Conservation (phyloP, 1,140 invertebrate species). For the Cotesia glomerata region DNA sequence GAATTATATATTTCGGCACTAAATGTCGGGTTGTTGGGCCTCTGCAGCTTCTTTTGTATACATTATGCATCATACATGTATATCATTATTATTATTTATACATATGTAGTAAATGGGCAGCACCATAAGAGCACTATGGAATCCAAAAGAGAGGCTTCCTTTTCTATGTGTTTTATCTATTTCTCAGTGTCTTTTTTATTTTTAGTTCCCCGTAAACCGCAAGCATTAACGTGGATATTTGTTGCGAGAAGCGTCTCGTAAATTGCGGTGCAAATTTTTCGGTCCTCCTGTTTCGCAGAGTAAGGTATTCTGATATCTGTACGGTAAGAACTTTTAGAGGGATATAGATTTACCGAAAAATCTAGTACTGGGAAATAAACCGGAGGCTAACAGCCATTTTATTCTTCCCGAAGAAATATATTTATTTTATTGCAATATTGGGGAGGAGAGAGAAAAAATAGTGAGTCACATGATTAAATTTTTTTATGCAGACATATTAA, state of each 20-base stretch:
- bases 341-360: not conserved
- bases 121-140: not conserved
- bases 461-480: too few species aligned
- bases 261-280: slow-evolving; percentile 49
- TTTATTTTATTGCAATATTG: too few species aligned
- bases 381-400: too few species aligned
- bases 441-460: too few species aligned
- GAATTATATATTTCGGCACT: slow-evolving; percentile 19
- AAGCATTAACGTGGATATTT: slow-evolving; percentile 27
- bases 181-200: not conserved
- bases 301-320: not conserved
- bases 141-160: not conserved
- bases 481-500: too few species aligned
- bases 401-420: too few species aligned
- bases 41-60: too few species aligned
- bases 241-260: slow-evolving; percentile 38
- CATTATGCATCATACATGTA: too few species aligned
- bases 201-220: slow-evolving; percentile 16
- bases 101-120: too few species aligned
- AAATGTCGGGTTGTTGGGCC: not conserved
- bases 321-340: not conserved
- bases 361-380: not conserved
- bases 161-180: not conserved
- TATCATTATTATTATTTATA: too few species aligned
- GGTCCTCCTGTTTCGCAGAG: slow-evolving; percentile 18